Conservation (phyloP, 2,888 invertebrate genomes). For the Venustoraphidia nigricollis region DNA sequence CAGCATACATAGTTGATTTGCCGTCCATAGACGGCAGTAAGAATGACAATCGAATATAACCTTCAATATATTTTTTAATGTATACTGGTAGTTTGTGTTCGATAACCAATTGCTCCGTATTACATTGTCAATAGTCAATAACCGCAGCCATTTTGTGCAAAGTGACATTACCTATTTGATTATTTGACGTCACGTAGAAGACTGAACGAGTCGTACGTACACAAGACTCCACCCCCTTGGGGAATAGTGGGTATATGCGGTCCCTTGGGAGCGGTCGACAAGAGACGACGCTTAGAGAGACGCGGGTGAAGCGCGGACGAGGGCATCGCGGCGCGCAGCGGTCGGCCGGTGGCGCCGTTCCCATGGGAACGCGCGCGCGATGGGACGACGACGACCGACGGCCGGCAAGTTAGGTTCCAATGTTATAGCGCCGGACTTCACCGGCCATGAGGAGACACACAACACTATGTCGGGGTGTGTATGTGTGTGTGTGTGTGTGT, state of each 20-base stretch:
- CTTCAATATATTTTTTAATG: no score
- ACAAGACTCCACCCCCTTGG: constrained; percentile 30
- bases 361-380: constrained; percentile 32
- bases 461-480: no score
- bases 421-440: no score
- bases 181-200: no score
- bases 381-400: constrained; percentile 26
- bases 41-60: no score
- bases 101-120: background rate
- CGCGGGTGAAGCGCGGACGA: constrained; percentile 3
- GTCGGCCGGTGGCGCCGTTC: constrained; percentile 23
- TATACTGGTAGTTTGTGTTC: no score
- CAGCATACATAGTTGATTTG: no score
- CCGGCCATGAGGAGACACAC: no score
- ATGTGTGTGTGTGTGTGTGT: no score
- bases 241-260: constrained; percentile 23
- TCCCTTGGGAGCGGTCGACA: constrained; percentile 21
- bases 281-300: constrained; percentile 3
- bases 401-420: constrained; percentile 17
- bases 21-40: no score
- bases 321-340: constrained; percentile 8
- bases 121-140: background rate
- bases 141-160: background rate
- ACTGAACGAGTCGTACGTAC: constrained; percentile 2
- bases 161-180: no score